Evolutionary conservation across 1,140 invertebrate genomes (phyloP).

Genomic region (Oedothorax gibbosus): DNA sequence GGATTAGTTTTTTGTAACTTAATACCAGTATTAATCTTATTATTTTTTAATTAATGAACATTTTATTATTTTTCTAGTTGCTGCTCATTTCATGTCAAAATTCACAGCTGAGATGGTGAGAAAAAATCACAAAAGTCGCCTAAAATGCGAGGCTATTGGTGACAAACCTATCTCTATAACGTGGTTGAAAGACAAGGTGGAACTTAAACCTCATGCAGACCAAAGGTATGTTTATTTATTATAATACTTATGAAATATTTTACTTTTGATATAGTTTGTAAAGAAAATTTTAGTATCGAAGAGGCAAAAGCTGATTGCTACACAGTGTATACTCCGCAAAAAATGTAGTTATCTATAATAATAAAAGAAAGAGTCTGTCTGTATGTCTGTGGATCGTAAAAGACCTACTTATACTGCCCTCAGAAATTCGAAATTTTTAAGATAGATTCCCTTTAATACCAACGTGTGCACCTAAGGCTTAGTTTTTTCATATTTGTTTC

Average conservation of each 20-base stretch:
- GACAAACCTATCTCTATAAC: conserved; percentile 68
- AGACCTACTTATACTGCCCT: too few species aligned
- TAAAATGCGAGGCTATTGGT: conserved; percentile 66
- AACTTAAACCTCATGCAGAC: conserved; percentile 50
- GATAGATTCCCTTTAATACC: too few species aligned
- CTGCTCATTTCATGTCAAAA: conserved; percentile 65
- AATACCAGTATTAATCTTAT: background rate
- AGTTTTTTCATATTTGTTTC: too few species aligned
- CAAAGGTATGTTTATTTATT: conserved; percentile 35
- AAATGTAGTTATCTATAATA: too few species aligned
- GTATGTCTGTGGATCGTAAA: too few species aligned
- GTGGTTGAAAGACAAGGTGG: conserved; percentile 66
- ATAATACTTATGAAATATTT: background rate
- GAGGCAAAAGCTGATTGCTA: background rate
- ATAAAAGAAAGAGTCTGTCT: too few species aligned
- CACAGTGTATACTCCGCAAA: background rate
- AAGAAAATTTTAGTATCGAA: background rate
- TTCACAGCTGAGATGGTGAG: conserved; percentile 63
- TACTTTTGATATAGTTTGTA: background rate
- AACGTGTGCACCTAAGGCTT: too few species aligned
- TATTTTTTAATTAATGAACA: background rate
- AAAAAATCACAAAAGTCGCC: conserved; percentile 66
- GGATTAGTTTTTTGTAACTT: too few species aligned
- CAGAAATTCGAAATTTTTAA: too few species aligned
- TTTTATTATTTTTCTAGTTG: conserved; percentile 49